Conservation (phyloP, 2,888 invertebrate species). For the Sarcophaga variegata region DNA sequence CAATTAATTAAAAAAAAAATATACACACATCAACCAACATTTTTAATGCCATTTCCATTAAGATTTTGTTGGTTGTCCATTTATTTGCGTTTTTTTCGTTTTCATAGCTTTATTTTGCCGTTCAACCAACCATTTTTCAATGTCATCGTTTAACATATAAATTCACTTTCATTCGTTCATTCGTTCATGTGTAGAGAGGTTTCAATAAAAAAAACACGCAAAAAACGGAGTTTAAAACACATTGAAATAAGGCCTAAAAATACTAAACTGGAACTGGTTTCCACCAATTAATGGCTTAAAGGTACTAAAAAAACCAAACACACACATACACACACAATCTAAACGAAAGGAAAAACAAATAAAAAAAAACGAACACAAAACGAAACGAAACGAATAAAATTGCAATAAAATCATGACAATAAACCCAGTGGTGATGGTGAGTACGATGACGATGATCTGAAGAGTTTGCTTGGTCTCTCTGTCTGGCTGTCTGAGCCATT, state of each 20-base stretch:
- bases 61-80: background rate
- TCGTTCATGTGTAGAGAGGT: constrained; percentile 33
- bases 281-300: constrained; percentile 67
- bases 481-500: background rate
- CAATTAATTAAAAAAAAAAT: constrained; percentile 57
- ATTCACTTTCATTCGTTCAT: constrained; percentile 74
- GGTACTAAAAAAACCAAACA: constrained; percentile 48
- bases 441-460: constrained; percentile 34
- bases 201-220: constrained; percentile 7
- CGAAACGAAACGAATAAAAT: constrained; percentile 42
- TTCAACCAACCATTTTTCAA: constrained; percentile 63
- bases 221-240: constrained; percentile 14
- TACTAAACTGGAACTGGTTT: constrained; percentile 56
- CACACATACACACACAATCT: background rate
- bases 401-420: constrained; percentile 61
- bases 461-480: background rate
- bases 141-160: constrained; percentile 68
- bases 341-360: constrained; percentile 28
- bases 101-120: constrained; percentile 27
- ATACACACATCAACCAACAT: background rate
- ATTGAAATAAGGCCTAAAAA: constrained; percentile 62
- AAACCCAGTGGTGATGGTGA: constrained; percentile 42
- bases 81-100: background rate
- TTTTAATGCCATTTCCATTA: constrained; percentile 58
- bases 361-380: background rate